phyloP scores from a whole-genome alignment of 1,140 invertebrate species.

The Cyrtorhinus lividipennis region DNA sequence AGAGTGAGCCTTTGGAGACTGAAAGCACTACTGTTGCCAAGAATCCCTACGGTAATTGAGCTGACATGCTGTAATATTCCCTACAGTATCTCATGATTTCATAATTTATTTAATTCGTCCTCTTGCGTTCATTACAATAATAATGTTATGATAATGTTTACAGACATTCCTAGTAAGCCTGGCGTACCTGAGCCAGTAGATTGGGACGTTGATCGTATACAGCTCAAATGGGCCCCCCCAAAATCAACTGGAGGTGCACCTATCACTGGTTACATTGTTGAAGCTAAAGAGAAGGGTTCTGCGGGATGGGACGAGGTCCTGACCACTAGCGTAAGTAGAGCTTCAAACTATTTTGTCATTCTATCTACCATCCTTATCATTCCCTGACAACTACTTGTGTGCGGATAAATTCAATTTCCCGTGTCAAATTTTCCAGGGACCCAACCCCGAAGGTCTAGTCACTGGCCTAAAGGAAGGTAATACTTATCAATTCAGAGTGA shows the following conservation, averaged over 20 bases:
- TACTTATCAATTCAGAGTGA: slow-evolving; percentile 82
- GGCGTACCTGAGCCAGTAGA: slow-evolving; percentile 77
- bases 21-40: slow-evolving; percentile 73
- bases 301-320: slow-evolving; percentile 76
- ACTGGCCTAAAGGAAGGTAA: slow-evolving; percentile 80
- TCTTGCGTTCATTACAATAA: no score
- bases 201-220: slow-evolving; percentile 84
- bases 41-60: slow-evolving; percentile 71
- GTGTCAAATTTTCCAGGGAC: slow-evolving; percentile 45
- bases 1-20: slow-evolving; percentile 86
- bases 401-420: no score
- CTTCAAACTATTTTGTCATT: not conserved
- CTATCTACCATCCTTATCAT: no score
- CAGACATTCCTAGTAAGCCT: slow-evolving; percentile 74
- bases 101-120: not conserved
- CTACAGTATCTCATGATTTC: not conserved
- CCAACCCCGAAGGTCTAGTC: slow-evolving; percentile 65
- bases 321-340: slow-evolving; percentile 46
- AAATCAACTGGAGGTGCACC: slow-evolving; percentile 82
- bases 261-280: slow-evolving; percentile 89
- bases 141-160: no score
- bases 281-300: slow-evolving; percentile 88
- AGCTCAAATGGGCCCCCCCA: slow-evolving; percentile 86
- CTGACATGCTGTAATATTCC: not conserved
- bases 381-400: no score